Base-by-base conservation (phyloP, 2,113 vertebrate genomes). In the Gasterosteus aculeatus region DNA sequence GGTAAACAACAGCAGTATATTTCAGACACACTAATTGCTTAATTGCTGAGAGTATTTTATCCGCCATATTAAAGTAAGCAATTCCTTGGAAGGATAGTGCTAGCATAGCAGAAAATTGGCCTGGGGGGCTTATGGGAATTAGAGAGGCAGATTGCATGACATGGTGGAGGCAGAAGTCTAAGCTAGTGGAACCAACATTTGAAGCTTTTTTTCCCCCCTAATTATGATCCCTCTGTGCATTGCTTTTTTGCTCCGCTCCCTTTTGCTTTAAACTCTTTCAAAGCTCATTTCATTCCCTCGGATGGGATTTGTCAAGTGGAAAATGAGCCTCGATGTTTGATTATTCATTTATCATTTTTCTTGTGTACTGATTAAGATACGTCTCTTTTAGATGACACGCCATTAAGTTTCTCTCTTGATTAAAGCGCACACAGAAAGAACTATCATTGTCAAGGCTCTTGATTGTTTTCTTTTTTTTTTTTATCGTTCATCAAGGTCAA, bases 81-180 rank as follows among this genome's bases (percentile, higher is more conserved):
- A 95, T 95, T 95, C 93, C 88, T 93, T 90, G 87, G 93, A 93
- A 93, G 94, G 88, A 79, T 88, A 93, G 87, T 92, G 94, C 94
- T 94, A 95, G 93, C 94, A 95, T 94, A 94, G 95, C 96, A 95
- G 95, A 97, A 97, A 96, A 96, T 95, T 95, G 95, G 94, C 94
- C 94, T 94, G 94, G 94, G 92, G 95, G 94, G 93, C 93, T 93
- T 92, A 89, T 92, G 94, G 94, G 95, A 96, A 95, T 95, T 95
- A 94, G 93, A 94, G 92, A 94, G 89, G 92, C 92, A 95, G 92
- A 93, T 91, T 92, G 90, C 87, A 60, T 92, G 93, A 94, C 90
- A 84, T 83, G 93, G 93, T 93, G 90, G 91, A 94, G 93, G 94
- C 81, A 92, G 83, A 85, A 84, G 92, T 93, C 83, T 88, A 95